These are phyloP conservation scores for Trissolcus japonicus DNA, from an alignment of 2,888 invertebrate species.

Conservation along the genomic window DNA sequence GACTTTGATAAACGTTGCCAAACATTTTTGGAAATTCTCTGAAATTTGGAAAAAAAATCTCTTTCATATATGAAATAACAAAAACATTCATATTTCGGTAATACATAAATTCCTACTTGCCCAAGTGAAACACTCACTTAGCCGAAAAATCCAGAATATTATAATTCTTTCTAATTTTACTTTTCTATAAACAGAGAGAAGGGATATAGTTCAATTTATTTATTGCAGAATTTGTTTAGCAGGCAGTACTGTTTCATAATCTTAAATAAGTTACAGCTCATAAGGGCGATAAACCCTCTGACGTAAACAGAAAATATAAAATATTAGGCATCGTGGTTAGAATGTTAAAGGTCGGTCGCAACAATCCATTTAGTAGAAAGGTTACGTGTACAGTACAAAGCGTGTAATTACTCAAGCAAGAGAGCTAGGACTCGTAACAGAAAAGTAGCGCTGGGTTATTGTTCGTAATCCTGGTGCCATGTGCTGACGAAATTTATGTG, in stretches of 20 bases:
- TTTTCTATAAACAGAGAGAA: no score
- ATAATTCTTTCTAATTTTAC: no score
- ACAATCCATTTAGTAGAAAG: constrained; percentile 59
- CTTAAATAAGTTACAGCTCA: no score
- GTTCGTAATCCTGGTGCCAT: constrained; percentile 73
- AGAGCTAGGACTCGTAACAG: constrained; percentile 62
- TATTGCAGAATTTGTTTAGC: no score
- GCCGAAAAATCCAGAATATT: no score
- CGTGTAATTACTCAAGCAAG: constrained; percentile 68
- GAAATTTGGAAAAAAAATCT: not conserved
- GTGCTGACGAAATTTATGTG: constrained; percentile 71
- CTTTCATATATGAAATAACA: no score
- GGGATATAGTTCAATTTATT: no score
- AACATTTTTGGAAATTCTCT: not conserved
- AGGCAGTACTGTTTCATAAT: no score
- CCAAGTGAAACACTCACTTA: no score
- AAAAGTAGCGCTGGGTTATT: constrained; percentile 66
- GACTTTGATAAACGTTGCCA: not conserved
- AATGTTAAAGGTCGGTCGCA: constrained; percentile 47
- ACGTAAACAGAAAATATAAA: constrained; percentile 29
- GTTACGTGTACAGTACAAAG: constrained; percentile 66
- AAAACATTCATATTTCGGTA: no score
- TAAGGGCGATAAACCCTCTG: no score
- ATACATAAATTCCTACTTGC: no score
- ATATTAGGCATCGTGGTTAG: constrained; percentile 37